Evolutionary conservation across 2,113 vertebrate genomes (phyloP).

Genomic region (Notiomystis cincta): DNA sequence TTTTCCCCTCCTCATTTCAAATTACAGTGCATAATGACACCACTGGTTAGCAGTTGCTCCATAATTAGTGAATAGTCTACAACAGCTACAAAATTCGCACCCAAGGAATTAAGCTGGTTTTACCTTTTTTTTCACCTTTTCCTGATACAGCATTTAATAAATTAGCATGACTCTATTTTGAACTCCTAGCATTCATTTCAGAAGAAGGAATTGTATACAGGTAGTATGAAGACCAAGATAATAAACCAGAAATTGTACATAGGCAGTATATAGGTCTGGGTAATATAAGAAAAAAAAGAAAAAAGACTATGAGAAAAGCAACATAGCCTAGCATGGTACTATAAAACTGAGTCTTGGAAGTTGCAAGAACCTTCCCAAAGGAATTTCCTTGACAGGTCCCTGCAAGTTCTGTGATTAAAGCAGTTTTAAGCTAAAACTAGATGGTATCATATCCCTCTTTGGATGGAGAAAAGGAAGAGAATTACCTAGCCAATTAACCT

Average conservation of each 20-base stretch:
- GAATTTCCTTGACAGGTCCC: neutral
- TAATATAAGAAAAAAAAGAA: neutral
- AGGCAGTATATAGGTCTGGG: neutral
- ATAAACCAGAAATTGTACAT: neutral
- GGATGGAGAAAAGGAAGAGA: neutral
- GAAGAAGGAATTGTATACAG: neutral
- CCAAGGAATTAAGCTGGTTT: neutral
- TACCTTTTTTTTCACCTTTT: neutral
- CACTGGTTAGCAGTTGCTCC: neutral
- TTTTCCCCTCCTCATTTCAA: neutral
- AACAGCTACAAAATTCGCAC: neutral
- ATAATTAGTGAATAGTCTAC: neutral
- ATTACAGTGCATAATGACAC: neutral
- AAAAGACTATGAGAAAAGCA: neutral
- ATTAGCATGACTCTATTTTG: neutral
- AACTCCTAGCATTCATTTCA: neutral
- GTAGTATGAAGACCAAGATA: neutral
- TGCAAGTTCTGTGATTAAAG: neutral
- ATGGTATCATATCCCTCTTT: neutral
- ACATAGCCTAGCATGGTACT: neutral
- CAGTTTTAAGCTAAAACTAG: neutral
- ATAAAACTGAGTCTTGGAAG: neutral
- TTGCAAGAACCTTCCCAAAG: neutral
- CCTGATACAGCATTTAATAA: neutral
- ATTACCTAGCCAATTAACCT: conserved; percentile 26